Evolutionary conservation across 2,888 invertebrate genomes (phyloP).

Genomic region (Automeris io): DNA sequence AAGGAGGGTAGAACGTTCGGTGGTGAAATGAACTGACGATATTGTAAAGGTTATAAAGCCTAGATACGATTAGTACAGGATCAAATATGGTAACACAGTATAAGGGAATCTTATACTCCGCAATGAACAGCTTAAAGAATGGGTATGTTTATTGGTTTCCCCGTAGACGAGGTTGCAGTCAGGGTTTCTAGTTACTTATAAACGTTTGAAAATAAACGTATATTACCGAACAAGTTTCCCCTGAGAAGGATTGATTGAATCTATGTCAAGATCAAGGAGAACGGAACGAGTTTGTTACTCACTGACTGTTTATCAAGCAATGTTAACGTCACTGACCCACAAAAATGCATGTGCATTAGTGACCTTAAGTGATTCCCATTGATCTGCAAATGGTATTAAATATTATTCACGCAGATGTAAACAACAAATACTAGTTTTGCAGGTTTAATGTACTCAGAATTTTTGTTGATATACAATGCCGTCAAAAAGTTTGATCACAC

Average conservation of each 20-base stretch:
- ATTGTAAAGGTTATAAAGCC: too few species aligned
- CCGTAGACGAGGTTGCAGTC: too few species aligned
- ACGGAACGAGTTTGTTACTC: slow-evolving; percentile 54
- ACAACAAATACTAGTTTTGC: not conserved
- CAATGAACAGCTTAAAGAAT: too few species aligned
- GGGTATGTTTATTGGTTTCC: too few species aligned
- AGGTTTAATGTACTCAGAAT: not conserved
- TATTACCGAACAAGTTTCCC: slow-evolving; percentile 51
- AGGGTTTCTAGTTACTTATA: too few species aligned
- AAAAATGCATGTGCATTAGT: slow-evolving; percentile 32
- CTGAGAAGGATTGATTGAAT: slow-evolving; percentile 61
- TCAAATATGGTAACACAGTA: too few species aligned
- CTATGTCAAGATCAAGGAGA: slow-evolving; percentile 73
- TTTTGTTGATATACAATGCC: too few species aligned
- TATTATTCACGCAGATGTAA: not conserved
- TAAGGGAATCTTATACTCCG: too few species aligned
- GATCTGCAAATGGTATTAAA: not conserved
- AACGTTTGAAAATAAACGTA: slow-evolving; percentile 37
- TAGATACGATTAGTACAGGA: too few species aligned
- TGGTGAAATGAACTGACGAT: too few species aligned
- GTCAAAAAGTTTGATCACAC: too few species aligned
- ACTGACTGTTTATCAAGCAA: slow-evolving; percentile 39
- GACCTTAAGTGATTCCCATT: not conserved
- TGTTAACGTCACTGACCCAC: slow-evolving; percentile 49
- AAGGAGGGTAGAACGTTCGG: too few species aligned